Percentiles rank a stretch among this genome's conserved stretches.
Conservation (phyloP, 2,888 invertebrate genomes). For the Theristus sp. region DNA sequence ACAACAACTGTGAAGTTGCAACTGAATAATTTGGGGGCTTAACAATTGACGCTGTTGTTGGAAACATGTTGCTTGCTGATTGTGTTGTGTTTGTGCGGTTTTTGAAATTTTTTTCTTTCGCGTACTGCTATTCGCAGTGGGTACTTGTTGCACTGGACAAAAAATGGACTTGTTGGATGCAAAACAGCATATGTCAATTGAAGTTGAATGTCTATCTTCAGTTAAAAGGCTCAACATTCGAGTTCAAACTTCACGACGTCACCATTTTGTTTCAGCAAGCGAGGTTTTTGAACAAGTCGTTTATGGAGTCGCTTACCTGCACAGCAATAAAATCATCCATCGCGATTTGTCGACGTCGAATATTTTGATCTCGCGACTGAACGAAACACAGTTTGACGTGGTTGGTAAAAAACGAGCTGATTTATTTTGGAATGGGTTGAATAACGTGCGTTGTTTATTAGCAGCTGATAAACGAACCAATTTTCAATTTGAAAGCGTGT, state of each 20-base stretch:
- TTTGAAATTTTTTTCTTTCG: no score
- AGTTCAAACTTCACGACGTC: not conserved
- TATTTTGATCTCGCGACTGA: not conserved
- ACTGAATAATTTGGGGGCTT: not conserved
- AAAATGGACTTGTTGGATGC: no score
- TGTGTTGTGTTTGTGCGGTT: no score
- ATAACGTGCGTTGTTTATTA: not conserved
- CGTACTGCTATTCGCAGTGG: no score
- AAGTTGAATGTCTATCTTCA: no score
- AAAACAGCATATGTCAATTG: no score
- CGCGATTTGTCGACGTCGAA: conserved; percentile 1
- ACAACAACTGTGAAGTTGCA: not conserved
- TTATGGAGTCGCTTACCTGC: not conserved
- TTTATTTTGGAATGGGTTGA: no score
- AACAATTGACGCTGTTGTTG: no score
- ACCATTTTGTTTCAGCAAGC: not conserved
- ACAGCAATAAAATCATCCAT: not conserved
- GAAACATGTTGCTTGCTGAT: not conserved
- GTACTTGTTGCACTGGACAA: not conserved
- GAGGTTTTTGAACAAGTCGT: not conserved
- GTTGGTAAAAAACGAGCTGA: no score
- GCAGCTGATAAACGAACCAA: no score
- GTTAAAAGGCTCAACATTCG: no score
- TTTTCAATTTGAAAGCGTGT: not conserved
- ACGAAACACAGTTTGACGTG: not conserved